A percentile compares a stretch with the other conserved stretches of the same genome.
phyloP scores from a whole-genome alignment of 2,113 vertebrate genomes.

The Canis aureus region DNA sequence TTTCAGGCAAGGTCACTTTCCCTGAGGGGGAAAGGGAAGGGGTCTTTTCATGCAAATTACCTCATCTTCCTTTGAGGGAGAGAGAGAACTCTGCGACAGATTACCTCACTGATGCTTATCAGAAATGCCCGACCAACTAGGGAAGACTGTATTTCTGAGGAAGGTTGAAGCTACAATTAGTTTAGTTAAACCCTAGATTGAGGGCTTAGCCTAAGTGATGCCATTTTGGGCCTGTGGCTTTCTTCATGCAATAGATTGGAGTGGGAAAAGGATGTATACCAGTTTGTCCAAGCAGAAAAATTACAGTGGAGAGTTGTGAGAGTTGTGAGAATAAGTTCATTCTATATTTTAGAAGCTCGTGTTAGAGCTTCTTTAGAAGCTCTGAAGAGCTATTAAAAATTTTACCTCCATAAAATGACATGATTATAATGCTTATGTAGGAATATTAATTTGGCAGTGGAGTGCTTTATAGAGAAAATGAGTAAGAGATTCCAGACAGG shows the following conservation, averaged over 20 bases:
- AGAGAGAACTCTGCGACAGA: not conserved
- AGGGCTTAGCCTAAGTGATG: not conserved
- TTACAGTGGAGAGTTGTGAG: not conserved
- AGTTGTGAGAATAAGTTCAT: not conserved
- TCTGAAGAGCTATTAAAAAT: slow-evolving; percentile 1
- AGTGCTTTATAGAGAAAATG: slow-evolving; percentile 12
- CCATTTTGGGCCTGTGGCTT: not conserved
- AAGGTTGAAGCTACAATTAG: not conserved
- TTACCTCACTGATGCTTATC: not conserved
- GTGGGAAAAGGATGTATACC: not conserved
- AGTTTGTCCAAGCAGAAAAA: slow-evolving; percentile 11
- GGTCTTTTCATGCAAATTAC: not conserved
- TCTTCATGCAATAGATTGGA: not conserved
- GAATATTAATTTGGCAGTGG: not conserved
- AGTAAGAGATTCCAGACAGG: not conserved
- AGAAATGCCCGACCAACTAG: not conserved
- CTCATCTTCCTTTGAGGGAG: not conserved
- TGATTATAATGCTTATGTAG: slow-evolving; percentile 15
- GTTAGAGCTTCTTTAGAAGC: no score
- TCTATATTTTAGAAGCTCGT: slow-evolving; percentile 30
- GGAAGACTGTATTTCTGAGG: not conserved
- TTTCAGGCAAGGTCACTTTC: not conserved
- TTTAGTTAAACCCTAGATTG: not conserved
- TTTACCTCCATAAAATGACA: not conserved
- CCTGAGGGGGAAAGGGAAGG: not conserved